Percentiles rank a stretch among this genome's conserved stretches.
phyloP scores from a whole-genome alignment of 2,797 vertebrate genomes.

The Menidia menidia region DNA sequence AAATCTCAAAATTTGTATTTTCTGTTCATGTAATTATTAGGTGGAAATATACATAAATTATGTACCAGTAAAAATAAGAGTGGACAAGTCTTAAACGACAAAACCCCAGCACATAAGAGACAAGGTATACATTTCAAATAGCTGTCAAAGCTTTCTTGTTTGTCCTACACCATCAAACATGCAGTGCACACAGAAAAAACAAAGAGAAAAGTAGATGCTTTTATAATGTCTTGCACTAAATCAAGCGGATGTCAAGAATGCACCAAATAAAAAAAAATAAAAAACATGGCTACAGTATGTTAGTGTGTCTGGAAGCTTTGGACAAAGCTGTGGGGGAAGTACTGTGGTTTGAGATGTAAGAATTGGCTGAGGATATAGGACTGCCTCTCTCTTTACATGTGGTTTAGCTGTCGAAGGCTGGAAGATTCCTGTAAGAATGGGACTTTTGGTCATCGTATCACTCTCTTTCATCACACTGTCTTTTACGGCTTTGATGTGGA shows the following conservation, averaged over 20 bases:
- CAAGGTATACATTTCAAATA: conserved; percentile 33
- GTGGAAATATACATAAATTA: no score
- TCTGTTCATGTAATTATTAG: no score
- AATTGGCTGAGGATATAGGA: conserved; percentile 70
- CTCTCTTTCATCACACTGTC: conserved; percentile 56
- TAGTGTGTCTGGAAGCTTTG: conserved; percentile 33
- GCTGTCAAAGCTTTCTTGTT: conserved; percentile 37
- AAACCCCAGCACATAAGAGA: conserved; percentile 33
- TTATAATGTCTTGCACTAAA: conserved; percentile 40
- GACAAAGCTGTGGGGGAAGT: conserved; percentile 41
- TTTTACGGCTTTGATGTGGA: conserved; percentile 56
- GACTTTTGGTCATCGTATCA: conserved; percentile 57
- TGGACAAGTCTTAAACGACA: conserved; percentile 25
- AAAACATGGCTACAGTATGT: conserved; percentile 23
- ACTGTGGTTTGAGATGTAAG: conserved; percentile 51
- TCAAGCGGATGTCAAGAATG: conserved; percentile 16
- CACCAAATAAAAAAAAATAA: neutral
- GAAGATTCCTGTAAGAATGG: conserved; percentile 44
- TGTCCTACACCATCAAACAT: conserved; percentile 7
- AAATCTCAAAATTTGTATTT: no score
- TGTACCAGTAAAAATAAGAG: no score
- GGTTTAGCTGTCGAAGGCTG: conserved; percentile 60
- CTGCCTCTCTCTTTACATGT: conserved; percentile 58
- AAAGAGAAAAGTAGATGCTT: conserved; percentile 27
- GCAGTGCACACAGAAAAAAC: conserved; percentile 25